Conservation (phyloP, 2,888 invertebrate species). For the Epinotia ramella region DNA sequence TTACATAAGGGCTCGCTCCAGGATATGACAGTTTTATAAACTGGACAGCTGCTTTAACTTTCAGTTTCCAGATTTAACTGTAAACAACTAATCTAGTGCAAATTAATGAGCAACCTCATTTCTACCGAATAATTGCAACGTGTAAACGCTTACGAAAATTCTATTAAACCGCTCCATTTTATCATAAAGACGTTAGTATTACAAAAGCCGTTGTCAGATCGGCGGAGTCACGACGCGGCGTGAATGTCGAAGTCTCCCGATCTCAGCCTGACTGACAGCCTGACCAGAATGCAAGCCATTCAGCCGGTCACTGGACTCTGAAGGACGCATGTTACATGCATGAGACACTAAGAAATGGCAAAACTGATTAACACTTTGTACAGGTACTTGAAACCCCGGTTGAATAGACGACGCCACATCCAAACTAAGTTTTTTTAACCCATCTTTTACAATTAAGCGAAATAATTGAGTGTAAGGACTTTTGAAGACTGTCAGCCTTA, state of each 20-base stretch:
- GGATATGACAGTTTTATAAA: not conserved
- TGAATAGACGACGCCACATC: slow-evolving; percentile 5
- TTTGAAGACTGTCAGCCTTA: no score
- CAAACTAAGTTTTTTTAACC: no score
- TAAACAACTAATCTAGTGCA: not conserved
- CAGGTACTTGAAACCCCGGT: slow-evolving; percentile 16
- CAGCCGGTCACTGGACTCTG: slow-evolving; percentile 27
- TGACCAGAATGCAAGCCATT: slow-evolving; percentile 19
- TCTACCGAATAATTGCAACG: slow-evolving; percentile 15
- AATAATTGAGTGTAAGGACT: no score
- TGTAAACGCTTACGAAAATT: slow-evolving; percentile 38
- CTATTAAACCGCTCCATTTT: slow-evolving; percentile 47
- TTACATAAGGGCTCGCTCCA: not conserved
- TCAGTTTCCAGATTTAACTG: not conserved
- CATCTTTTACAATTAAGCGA: no score
- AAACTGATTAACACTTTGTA: slow-evolving; percentile 12
- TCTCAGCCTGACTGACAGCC: slow-evolving; percentile 26
- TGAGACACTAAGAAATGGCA: slow-evolving; percentile 24
- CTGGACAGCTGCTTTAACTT: not conserved
- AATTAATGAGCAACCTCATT: slow-evolving; percentile 11
- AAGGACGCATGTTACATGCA: slow-evolving; percentile 33
- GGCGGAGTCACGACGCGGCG: slow-evolving; percentile 56
- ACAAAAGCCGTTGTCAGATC: slow-evolving; percentile 55
- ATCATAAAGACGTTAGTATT: slow-evolving; percentile 50
- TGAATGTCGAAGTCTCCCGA: slow-evolving; percentile 49